Evolutionary conservation across 2,888 invertebrate species (phyloP).

Genomic region (Diabrotica balteata): DNA sequence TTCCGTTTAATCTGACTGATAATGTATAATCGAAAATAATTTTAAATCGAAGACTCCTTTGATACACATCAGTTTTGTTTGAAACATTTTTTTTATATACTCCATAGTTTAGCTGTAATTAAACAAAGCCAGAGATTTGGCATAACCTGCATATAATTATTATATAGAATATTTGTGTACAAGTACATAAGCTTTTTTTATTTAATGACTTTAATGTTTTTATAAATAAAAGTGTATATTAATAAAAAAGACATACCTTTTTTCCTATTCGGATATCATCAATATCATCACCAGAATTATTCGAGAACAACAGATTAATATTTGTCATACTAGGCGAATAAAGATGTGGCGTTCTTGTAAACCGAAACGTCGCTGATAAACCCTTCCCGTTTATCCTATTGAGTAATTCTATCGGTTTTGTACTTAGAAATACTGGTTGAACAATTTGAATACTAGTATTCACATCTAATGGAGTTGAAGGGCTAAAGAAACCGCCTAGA

Average conservation of each 20-base stretch:
- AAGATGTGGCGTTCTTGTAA: conserved; percentile 81
- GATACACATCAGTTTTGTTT: too few relatives aligned
- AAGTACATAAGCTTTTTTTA: too few relatives aligned
- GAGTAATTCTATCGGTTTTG: conserved; percentile 69
- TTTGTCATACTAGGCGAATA: conserved; percentile 83
- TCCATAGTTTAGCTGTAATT: too few relatives aligned
- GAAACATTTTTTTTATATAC: too few relatives aligned
- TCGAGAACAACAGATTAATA: conserved; percentile 80
- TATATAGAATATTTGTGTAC: too few relatives aligned
- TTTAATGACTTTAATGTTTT: too few relatives aligned
- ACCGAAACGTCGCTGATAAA: conserved; percentile 70
- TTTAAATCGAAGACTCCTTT: too few relatives aligned
- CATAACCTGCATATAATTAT: too few relatives aligned
- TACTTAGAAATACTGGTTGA: conserved; percentile 67
- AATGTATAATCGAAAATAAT: too few relatives aligned
- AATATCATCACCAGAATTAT: conserved; percentile 71
- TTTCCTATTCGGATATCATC: conserved; percentile 73
- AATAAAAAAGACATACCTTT: conserved; percentile 65
- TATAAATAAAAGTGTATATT: background rate
- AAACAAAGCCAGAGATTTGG: too few relatives aligned
- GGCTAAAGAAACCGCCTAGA: conserved; percentile 78
- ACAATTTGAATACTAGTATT: conserved; percentile 65
- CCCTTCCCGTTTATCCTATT: conserved; percentile 78
- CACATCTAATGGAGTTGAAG: conserved; percentile 56
- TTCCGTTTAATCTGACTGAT: too few relatives aligned